Evolutionary conservation across 2,797 vertebrate species (phyloP), one percentile per base, ranked within the genome.

Genomic region (Danio jaintianensis): DNA sequence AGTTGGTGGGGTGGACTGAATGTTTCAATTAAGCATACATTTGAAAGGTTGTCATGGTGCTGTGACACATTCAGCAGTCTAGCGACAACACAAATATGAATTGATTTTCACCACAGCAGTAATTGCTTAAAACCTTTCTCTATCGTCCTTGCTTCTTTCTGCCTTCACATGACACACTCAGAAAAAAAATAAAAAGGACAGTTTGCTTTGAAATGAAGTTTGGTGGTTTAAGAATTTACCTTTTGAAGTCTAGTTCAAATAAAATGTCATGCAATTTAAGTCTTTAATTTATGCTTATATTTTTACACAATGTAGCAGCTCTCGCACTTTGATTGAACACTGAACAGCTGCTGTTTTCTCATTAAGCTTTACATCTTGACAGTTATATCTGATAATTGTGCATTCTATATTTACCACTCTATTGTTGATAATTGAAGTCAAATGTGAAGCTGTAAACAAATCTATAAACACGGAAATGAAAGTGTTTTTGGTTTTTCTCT

Each of bases 21-120:
- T 45, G 40, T 20, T 66, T 38, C 52, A 78, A 7, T 59, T 48
- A 58, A 38, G 64, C 9, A 48, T 15, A 0, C 8, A 12, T 66
- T 78, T 56, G 53, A 68, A 53, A 1, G 4, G 75, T 59, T 68
- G 75, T 78, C 43, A 59, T 68, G 62, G 48, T 38, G 61, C 48
- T 76, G 48, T 45, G 42, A 78, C 22, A n/a, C 20, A 48, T 16
- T 10, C 50, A 36, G 10, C 15, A 3, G 11, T 20, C 22, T 45
- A 38, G 68, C 58, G 40, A 48, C 52, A 76, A 47, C 43, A 29
- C 20, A 56, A 20, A 63, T 63, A 66, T 47, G 4, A 77, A 77
- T 50, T 15, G 20, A 67, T 64, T 9, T 16, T 45, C 36, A 7
- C 5, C 18, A 63, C 18, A 63, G 29, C 29, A 52, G 18, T 55